Evolutionary conservation across 2,797 vertebrate genomes (phyloP), one percentile per base, ranked within the genome.

Genomic region (Meriones psammophilus): DNA sequence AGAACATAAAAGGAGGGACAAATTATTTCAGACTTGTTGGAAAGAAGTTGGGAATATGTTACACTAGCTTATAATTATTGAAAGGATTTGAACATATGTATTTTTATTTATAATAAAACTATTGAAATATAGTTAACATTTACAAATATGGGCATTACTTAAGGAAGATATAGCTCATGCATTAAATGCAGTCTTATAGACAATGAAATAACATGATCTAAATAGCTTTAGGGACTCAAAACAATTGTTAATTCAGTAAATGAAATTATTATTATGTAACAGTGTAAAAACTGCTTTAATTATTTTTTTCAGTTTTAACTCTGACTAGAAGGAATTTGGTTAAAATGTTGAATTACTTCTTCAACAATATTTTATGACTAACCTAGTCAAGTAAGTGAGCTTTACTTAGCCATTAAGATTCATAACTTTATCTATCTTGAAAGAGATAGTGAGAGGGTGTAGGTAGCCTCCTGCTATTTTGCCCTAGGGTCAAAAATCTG

Each of bases 381-480:
- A 73, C 4, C 64, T 64, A 54, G 71, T 92, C 74, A 85, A 94
- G 95, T 88, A 88, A 88, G 76, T 84, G 84, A 66, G 50, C 3
- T 50, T 87, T 90, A 80, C 58, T 90, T 76, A 58, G 39, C 20
- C 9, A 26, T 50, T 62, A 79, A 62, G 10, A 79, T n/a, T 13
- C 0, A 26, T 15, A 74, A 30, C 39, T 84, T 84, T 92, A 79
- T 64, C 80, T 9, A 39, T 60, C 6, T 90, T 17, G 18, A 39
- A 8, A 88, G n/a, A 92, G 13, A 79, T 69, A 36, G 24, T 74
- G 39, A 66, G 4, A 86, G 4, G 22, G 4, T 95, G 62, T 64
- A 12, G 33, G 22, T 50, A 81, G 30, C 10, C 46, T 54, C n/a
- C 33, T 81, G 14, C 12, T 60, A 0, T 22, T 87, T 28, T 8